Base-by-base conservation (phyloP, 2,797 vertebrate species). In the Prunella strophiata region DNA sequence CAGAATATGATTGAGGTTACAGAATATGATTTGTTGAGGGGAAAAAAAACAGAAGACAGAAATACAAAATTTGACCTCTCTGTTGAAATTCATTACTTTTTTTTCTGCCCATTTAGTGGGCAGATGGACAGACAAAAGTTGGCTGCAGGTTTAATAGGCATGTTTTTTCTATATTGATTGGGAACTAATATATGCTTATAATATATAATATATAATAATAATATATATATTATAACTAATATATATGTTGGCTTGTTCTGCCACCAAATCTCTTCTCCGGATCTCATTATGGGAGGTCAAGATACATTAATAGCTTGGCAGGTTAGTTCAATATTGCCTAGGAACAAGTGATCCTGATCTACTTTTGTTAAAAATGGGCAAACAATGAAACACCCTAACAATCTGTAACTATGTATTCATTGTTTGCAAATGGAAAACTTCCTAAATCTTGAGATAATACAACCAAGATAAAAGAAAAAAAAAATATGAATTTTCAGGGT, bases 231-330 rank as follows among this genome's bases (percentile, higher is more conserved):
- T n/a, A n/a, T n/a, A n/a, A n/a, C n/a, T n/a, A n/a, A n/a, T n/a
- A n/a, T n/a, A n/a, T n/a, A n/a, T n/a, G 0, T 2, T 83, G 27
- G 3, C 18, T 32, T 13, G 1, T 67, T 82, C 48, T 79, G 38
- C 43, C n/a, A 63, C 25, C 25, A 62, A 26, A 51, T 75, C 47
- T 61, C 34, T 84, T 50, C n/a, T 91, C 62, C 85, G 17, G 40
- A 89, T 82, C 23, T 78, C 47, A 48, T 75, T 89, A 70, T 66
- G 43, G 58, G 36, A 73, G 43, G 23, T 91, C 59, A 93, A 85
- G 34, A 38, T 51, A 72, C 38, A 29, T 73, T 87, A 89, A 62
- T 34, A 30, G 9, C 17, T 76, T 79, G 23, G 34, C 15, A 62
- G n/a, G 36, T 65, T 51, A 76, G 34, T 82, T 73, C 62, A 84